Evolutionary conservation across 1,140 invertebrate genomes (phyloP).

Genomic region (Euwallacea similis): DNA sequence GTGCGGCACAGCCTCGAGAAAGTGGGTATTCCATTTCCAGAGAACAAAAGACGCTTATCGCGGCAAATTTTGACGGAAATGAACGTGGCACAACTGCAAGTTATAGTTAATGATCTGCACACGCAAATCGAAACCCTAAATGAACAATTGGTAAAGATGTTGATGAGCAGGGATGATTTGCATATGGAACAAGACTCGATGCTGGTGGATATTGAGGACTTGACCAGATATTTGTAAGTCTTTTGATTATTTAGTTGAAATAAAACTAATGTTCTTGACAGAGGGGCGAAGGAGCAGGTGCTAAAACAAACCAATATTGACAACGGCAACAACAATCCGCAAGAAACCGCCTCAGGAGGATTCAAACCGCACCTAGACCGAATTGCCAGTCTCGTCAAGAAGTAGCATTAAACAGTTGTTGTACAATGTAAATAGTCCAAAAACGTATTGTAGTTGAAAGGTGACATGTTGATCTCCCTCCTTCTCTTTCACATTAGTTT

Average conservation of each 20-base stretch:
- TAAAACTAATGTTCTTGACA: conserved; percentile 40
- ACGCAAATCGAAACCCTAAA: conserved; percentile 91
- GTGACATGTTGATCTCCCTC: no score
- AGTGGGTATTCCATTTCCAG: conserved; percentile 80
- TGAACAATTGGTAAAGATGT: conserved; percentile 81
- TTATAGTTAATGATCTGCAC: conserved; percentile 92
- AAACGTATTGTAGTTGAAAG: no score
- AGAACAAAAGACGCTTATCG: conserved; percentile 77
- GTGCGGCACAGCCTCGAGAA: conserved; percentile 75
- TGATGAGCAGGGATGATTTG: conserved; percentile 88
- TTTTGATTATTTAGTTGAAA: not conserved
- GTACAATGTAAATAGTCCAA: conserved; percentile 15
- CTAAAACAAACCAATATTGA: conserved; percentile 53
- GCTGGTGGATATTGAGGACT: conserved; percentile 95
- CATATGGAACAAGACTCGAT: conserved; percentile 98
- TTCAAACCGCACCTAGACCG: conserved; percentile 54
- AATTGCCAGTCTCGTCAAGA: conserved; percentile 56
- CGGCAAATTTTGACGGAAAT: conserved; percentile 85
- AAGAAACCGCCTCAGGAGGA: conserved; percentile 6
- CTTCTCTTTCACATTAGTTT: no score
- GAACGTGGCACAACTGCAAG: conserved; percentile 93
- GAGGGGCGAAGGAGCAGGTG: conserved; percentile 56
- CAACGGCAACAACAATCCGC: conserved; percentile 47
- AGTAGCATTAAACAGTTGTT: conserved; percentile 47
- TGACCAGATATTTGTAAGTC: conserved; percentile 87